phyloP scores from a whole-genome alignment of 1,140 invertebrate species.

The Temnothorax nylanderi region DNA sequence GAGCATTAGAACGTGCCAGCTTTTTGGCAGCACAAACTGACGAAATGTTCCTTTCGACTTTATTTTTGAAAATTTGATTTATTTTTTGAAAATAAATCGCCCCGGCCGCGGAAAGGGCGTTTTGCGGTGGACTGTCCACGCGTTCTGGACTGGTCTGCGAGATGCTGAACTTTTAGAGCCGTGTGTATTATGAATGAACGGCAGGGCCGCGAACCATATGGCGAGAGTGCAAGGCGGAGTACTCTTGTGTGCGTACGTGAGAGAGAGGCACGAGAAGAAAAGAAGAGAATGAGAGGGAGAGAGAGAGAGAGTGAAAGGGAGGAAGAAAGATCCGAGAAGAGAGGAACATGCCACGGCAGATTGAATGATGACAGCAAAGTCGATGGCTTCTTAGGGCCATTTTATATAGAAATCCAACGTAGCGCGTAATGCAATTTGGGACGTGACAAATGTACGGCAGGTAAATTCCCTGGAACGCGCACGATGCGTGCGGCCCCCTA shows the following conservation, averaged over 20 bases:
- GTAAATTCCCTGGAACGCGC: slow-evolving; percentile 49
- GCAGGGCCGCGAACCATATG: slow-evolving; percentile 67
- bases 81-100: no score
- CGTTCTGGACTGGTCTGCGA: slow-evolving; percentile 34
- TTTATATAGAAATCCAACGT: slow-evolving; percentile 73
- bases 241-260: slow-evolving; percentile 19
- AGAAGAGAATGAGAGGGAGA: not conserved
- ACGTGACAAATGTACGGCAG: slow-evolving; percentile 72
- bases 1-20: slow-evolving; percentile 28
- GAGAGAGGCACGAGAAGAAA: not conserved
- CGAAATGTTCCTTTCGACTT: not conserved
- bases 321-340: slow-evolving; percentile 14
- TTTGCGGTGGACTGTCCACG: slow-evolving; percentile 48
- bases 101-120: slow-evolving; percentile 16
- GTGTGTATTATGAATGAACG: slow-evolving; percentile 74
- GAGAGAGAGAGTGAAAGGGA: not conserved
- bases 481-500: slow-evolving; percentile 26
- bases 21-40: slow-evolving; percentile 3
- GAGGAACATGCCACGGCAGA: slow-evolving; percentile 39
- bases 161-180: slow-evolving; percentile 61
- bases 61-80: slow-evolving; percentile 28
- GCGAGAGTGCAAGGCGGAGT: slow-evolving; percentile 40
- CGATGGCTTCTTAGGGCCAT: slow-evolving; percentile 70
- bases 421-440: slow-evolving; percentile 71
- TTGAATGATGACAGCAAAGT: slow-evolving; percentile 67